Evolutionary conservation across 1,140 invertebrate species (phyloP), one percentile per base, ranked within the genome.

Genomic region (Drosophila santomea): DNA sequence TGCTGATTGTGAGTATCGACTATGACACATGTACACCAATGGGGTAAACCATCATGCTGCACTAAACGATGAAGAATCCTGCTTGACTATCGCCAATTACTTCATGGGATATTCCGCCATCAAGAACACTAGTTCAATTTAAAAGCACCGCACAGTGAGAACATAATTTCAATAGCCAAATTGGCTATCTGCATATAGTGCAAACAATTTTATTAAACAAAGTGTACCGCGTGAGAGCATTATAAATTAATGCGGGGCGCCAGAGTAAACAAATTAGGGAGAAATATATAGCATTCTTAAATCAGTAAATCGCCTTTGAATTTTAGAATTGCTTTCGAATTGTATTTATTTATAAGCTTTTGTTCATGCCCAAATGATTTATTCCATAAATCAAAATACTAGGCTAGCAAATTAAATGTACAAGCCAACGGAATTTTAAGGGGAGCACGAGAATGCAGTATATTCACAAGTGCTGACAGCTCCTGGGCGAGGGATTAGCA

Each of bases 401-500:
- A 36, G 35, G 50, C 50, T 52, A 20, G 11, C 50, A 10, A 52
- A 36, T 36, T 36, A 36, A 55, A 25, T n/a, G 36, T 39, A 23
- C 52, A 55, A 25, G 14, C 35, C 36, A n/a, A 23, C 17, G n/a
- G 39, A 25, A 20, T 32, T 23, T 35, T n/a, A 17, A 12, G 56
- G 15, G 8, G 28, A 45, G 15, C 32, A 35, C 8, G 36, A 10
- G 38, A 62, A 62, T 55, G 47, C 39, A 11, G 25, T 15, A 35
- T 10, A 35, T 41, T 44, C 17, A 7, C 32, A 51, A 44, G 50
- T 63, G 60, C 28, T 63, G 60, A 63, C 60, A 63, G 50, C 51
- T 44, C 17, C 39, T 63, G 50, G 60, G 60, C 51, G 39, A 55
- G 60, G 60, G 39, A 63, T 63, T 55, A 63, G 14, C 50, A 35